phyloP scores from a whole-genome alignment of 2,797 vertebrate species.

The Caiman crocodilus region DNA sequence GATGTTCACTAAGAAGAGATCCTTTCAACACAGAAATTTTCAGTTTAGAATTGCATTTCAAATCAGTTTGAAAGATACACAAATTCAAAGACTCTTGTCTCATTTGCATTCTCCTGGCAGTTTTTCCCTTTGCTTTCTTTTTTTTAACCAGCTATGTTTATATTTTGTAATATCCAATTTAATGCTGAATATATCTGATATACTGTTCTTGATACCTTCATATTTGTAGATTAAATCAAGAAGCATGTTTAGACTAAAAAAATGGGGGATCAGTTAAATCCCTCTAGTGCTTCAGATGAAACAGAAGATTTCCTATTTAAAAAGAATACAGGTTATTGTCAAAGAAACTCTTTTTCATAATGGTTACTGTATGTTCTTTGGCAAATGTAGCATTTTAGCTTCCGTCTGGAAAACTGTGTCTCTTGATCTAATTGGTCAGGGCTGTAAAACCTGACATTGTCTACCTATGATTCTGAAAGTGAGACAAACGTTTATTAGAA shows the following conservation, averaged over 20 bases:
- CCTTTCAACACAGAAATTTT: constrained; percentile 12
- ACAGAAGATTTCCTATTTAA: constrained; percentile 18
- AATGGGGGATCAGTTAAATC: constrained; percentile 42
- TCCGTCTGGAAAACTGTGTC: neutral
- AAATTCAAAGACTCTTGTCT: constrained; percentile 19
- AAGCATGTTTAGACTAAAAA: constrained; percentile 51
- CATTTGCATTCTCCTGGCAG: neutral
- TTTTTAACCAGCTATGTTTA: neutral
- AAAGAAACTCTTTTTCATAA: neutral
- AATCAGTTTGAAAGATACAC: constrained; percentile 34
- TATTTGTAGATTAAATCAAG: constrained; percentile 3
- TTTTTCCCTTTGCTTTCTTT: neutral
- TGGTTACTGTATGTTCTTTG: neutral
- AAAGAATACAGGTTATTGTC: neutral
- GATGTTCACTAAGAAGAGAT: constrained; percentile 6
- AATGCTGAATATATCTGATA: constrained; percentile 24
- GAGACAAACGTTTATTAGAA: neutral
- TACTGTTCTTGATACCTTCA: neutral
- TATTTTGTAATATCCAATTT: constrained; percentile 13
- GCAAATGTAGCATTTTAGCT: neutral
- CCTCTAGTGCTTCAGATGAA: neutral
- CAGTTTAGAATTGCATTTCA: neutral
- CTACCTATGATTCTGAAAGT: neutral
- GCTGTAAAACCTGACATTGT: neutral
- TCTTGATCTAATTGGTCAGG: neutral